Conservation (phyloP, 64 coral and sea anemone genomes). For the Montipora cactus region DNA sequence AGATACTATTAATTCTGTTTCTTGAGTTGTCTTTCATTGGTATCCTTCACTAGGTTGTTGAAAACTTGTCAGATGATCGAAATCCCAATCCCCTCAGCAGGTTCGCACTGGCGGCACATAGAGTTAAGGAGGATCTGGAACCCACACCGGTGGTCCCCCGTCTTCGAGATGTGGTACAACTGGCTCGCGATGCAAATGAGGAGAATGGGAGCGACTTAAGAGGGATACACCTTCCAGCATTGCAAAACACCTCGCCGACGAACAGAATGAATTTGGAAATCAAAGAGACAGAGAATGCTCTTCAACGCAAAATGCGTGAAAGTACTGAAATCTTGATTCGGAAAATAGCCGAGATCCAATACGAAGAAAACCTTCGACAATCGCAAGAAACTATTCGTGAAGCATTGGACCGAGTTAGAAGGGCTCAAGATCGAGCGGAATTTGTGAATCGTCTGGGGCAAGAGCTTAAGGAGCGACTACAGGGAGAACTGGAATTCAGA, state of each 20-base stretch:
- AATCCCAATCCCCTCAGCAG: not conserved
- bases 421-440: conserved; percentile 40
- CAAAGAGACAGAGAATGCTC: not conserved
- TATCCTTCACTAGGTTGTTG: not conserved
- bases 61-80: not conserved
- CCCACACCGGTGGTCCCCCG: not conserved
- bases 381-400: conserved; percentile 56
- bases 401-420: conserved; percentile 50
- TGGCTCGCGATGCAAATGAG: not conserved
- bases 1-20: no score
- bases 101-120: conserved; percentile 35
- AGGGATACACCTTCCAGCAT: not conserved
- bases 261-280: not conserved
- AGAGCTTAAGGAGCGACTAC: conserved; percentile 35
- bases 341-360: conserved; percentile 74
- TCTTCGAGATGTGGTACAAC: conserved; percentile 31
- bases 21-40: not conserved
- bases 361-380: conserved; percentile 51
- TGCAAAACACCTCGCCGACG: not conserved
- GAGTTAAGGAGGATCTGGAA: not conserved
- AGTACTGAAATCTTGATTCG: conserved; percentile 68
- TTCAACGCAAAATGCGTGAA: conserved; percentile 60
- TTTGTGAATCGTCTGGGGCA: conserved; percentile 43
- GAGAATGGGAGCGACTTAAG: not conserved
- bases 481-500: conserved; percentile 57